Evolutionary conservation across 2,113 vertebrate species (phyloP).

Genomic region (Pelecanoides urinatrix): DNA sequence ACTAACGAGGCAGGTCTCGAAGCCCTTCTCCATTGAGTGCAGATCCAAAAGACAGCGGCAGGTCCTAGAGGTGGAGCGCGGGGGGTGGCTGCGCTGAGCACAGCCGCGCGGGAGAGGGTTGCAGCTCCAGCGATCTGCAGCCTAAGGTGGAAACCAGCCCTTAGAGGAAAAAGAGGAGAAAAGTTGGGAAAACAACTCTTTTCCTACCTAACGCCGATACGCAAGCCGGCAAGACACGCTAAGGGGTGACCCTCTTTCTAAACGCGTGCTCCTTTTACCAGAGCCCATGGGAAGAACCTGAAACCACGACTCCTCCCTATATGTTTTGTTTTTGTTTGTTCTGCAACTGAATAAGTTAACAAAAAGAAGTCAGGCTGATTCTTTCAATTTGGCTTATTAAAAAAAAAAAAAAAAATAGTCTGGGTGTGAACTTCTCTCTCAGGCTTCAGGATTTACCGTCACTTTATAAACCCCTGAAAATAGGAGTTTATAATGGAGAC

Average conservation of each 20-base stretch:
- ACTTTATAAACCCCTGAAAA: constrained; percentile 12
- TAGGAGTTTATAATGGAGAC: neutral
- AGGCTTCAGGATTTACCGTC: neutral
- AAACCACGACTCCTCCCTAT: neutral
- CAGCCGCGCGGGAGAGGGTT: rapidly evolving
- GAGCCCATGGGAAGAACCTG: neutral
- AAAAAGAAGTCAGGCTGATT: neutral
- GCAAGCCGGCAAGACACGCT: neutral
- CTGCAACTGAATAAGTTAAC: constrained; percentile 3
- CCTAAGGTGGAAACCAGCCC: neutral
- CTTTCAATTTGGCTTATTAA: neutral
- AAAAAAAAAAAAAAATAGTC: neutral
- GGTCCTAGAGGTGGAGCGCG: neutral
- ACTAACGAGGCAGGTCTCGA: neutral
- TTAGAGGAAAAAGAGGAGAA: neutral
- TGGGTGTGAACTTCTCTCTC: neutral
- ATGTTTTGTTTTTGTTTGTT: neutral
- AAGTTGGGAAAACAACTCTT: neutral
- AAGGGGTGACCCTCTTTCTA: neutral
- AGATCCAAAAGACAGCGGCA: neutral
- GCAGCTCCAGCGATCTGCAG: neutral
- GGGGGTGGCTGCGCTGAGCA: neutral
- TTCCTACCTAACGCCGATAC: neutral
- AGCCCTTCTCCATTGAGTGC: neutral
- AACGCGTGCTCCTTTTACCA: rapidly evolving